Conservation (phyloP, 2,113 vertebrate species). For the Ibidorhyncha struthersii region DNA sequence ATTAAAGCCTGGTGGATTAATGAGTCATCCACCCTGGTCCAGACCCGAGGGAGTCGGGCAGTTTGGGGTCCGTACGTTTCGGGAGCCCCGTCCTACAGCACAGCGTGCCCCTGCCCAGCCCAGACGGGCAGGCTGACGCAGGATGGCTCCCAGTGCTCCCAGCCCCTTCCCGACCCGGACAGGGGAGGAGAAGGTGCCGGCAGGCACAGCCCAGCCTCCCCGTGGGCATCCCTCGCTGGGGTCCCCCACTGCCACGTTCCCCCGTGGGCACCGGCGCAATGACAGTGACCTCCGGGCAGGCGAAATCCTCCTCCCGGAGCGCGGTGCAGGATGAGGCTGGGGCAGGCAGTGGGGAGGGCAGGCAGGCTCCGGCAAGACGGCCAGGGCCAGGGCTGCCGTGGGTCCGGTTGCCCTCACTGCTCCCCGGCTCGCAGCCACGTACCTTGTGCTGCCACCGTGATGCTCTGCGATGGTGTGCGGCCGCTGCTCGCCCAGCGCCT, state of each 20-base stretch:
- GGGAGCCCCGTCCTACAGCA: neutral
- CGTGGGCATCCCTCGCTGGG: accelerated
- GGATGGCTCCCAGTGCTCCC: neutral
- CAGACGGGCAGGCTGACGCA: accelerated
- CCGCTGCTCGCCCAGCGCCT: accelerated
- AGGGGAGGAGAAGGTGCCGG: neutral
- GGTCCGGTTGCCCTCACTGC: neutral
- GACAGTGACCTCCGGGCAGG: accelerated
- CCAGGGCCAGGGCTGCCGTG: neutral
- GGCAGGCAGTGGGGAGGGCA: neutral
- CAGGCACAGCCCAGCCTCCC: neutral
- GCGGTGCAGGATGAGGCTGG: neutral
- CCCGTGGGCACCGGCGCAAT: accelerated
- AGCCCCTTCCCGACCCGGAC: neutral
- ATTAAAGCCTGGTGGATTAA: neutral
- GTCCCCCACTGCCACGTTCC: neutral
- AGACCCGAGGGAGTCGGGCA: neutral
- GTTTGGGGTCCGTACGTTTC: neutral
- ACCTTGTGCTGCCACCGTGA: accelerated
- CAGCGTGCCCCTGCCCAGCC: accelerated
- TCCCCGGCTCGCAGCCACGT: accelerated
- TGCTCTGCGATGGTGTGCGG: accelerated
- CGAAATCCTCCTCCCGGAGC: neutral
- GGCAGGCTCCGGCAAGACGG: no score
- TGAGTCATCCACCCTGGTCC: neutral